A percentile compares a stretch with the other conserved stretches of the same genome.
These are phyloP conservation scores for Moxostoma hubbsi DNA, from an alignment of 2,797 vertebrate species.

Conservation along the genomic window DNA sequence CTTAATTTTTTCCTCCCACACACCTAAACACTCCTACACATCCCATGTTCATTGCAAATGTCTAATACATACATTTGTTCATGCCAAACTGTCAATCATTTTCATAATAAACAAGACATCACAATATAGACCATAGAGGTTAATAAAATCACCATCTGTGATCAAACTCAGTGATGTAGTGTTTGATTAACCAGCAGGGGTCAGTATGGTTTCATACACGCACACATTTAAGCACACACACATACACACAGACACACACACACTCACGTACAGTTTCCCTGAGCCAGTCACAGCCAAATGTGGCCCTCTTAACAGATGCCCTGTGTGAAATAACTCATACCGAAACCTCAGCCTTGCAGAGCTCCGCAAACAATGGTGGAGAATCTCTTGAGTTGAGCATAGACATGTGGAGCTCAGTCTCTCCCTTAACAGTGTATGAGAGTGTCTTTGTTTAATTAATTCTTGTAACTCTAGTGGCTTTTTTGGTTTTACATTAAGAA, in stretches of 20 bases:
- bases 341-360: constrained; percentile 48
- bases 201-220: constrained; percentile 75
- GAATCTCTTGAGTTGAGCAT: neutral
- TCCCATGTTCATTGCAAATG: constrained; percentile 38
- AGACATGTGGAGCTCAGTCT: neutral
- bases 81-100: constrained; percentile 35
- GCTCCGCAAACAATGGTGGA: constrained; percentile 31
- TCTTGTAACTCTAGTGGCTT: constrained; percentile 4
- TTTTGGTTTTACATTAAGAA: constrained; percentile 12
- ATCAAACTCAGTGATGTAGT: constrained; percentile 6
- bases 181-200: constrained; percentile 77
- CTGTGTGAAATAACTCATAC: constrained; percentile 51
- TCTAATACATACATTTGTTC: constrained; percentile 38
- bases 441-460: constrained; percentile 36
- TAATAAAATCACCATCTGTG: constrained; percentile 39
- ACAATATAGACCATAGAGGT: constrained; percentile 35
- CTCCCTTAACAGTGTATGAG: constrained; percentile 44
- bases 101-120: constrained; percentile 39
- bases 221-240: no score
- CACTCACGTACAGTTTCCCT: constrained; percentile 26
- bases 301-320: constrained; percentile 48
- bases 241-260: constrained; percentile 19
- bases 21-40: constrained; percentile 24
- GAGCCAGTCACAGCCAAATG: constrained; percentile 24
- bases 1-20: constrained; percentile 16